These are phyloP conservation scores for Laupala kohalensis DNA, from an alignment of 1,140 invertebrate species.

Conservation along the genomic window DNA sequence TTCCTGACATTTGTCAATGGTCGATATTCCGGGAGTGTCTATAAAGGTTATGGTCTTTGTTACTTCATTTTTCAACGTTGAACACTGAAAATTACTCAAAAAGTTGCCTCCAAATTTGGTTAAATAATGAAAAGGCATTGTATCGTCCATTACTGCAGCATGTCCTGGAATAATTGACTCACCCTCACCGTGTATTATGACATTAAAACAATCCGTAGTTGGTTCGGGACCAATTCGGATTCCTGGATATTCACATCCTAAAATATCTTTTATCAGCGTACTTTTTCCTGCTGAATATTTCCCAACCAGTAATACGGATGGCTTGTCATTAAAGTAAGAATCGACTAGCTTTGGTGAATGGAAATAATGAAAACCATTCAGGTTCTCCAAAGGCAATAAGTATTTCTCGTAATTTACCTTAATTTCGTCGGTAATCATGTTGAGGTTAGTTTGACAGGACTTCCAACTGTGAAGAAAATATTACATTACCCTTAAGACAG, in stretches of 20 bases:
- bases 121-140: conserved; percentile 87
- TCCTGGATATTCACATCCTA: conserved; percentile 88
- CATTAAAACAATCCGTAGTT: conserved; percentile 96
- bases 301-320: conserved; percentile 94
- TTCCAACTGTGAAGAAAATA: no score
- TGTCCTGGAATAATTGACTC: conserved; percentile 95
- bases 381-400: conserved; percentile 79
- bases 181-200: conserved; percentile 86
- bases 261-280: conserved; percentile 91
- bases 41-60: conserved; percentile 89
- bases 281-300: conserved; percentile 99
- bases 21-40: conserved; percentile 88
- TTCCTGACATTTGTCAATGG: conserved; percentile 88
- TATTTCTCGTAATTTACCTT: conserved; percentile 87
- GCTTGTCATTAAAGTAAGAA: conserved; percentile 97
- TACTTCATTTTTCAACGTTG: conserved; percentile 69
- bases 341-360: conserved; percentile 91
- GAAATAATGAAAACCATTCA: conserved; percentile 94
- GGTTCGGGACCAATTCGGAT: conserved; percentile 92
- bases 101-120: conserved; percentile 98
- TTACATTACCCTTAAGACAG: no score
- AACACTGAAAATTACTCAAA: conserved; percentile 92
- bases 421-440: conserved; percentile 76
- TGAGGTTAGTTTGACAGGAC: no score
- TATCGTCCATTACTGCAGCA: conserved; percentile 95